A percentile compares a stretch with the other conserved stretches of the same genome.
These are phyloP conservation scores for Phyllopteryx taeniolatus DNA, from an alignment of 2,113 vertebrate species.

Conservation along the genomic window DNA sequence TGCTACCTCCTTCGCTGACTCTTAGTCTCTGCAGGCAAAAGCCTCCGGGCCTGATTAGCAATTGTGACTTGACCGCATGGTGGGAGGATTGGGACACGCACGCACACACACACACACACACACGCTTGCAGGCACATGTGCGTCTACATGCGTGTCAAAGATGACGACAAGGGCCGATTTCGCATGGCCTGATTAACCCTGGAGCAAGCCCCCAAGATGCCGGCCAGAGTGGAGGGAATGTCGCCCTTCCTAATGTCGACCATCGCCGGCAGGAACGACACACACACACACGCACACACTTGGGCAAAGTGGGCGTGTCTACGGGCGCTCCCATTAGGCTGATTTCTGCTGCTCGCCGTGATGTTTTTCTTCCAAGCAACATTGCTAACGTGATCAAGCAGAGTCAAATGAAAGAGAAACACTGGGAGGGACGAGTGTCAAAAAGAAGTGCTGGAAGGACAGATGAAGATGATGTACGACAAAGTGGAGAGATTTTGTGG, in stretches of 20 bases:
- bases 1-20: slow-evolving; percentile 29
- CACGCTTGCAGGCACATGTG: slow-evolving; percentile 9
- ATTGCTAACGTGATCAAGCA: slow-evolving; percentile 38
- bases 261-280: slow-evolving; percentile 44
- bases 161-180: slow-evolving; percentile 43
- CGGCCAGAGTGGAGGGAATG: slow-evolving; percentile 33
- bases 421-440: slow-evolving; percentile 2
- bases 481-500: slow-evolving; percentile 19
- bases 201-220: slow-evolving; percentile 40
- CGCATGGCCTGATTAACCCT: slow-evolving; percentile 60
- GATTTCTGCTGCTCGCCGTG: slow-evolving; percentile 41
- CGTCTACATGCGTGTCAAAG: slow-evolving; percentile 24
- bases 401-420: slow-evolving; percentile 2
- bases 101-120: slow-evolving; percentile 29
- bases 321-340: slow-evolving; percentile 39
- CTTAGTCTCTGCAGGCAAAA: slow-evolving; percentile 56
- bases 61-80: slow-evolving; percentile 69
- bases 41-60: slow-evolving; percentile 68
- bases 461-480: slow-evolving; percentile 19
- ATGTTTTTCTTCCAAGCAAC: slow-evolving; percentile 23
- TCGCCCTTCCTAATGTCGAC: slow-evolving; percentile 67
- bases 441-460: slow-evolving; percentile 14
- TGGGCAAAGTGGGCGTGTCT: slow-evolving; percentile 36
- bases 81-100: slow-evolving; percentile 59
- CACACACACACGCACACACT: slow-evolving; percentile 14